These are phyloP conservation scores for Caenorhabditis wallacei DNA, from an alignment of 2,888 invertebrate species.

Conservation along the genomic window DNA sequence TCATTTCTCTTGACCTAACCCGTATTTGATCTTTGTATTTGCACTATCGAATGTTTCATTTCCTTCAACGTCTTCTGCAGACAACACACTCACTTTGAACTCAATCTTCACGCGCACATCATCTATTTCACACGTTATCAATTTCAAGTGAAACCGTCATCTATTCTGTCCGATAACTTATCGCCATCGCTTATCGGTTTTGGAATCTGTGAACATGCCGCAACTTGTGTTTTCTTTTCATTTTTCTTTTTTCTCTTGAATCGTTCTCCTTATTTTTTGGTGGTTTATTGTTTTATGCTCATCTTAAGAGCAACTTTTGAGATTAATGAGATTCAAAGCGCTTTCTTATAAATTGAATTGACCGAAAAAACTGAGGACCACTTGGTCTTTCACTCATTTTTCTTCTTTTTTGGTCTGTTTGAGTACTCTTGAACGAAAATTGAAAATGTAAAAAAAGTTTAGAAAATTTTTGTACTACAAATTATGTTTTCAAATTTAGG, in stretches of 20 bases:
- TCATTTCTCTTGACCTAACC: slow-evolving; percentile 29
- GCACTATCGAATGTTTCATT: slow-evolving; percentile 12
- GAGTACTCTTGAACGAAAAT: background rate
- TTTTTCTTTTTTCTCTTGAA: background rate
- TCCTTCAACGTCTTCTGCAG: slow-evolving; percentile 15
- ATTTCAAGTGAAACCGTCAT: slow-evolving; percentile 30
- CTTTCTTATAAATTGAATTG: slow-evolving; percentile 5
- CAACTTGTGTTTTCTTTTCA: slow-evolving; percentile 2
- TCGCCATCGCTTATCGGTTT: slow-evolving; percentile 34
- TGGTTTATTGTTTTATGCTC: background rate
- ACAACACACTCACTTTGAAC: slow-evolving; percentile 29
- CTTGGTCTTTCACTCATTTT: slow-evolving; percentile 14
- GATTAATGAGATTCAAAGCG: background rate
- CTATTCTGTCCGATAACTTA: slow-evolving; percentile 18
- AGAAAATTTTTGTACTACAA: no score
- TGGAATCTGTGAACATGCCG: slow-evolving; percentile 37
- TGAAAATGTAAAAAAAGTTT: no score
- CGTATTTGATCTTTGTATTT: slow-evolving; percentile 54
- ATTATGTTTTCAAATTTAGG: no score
- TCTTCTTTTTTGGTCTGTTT: background rate
- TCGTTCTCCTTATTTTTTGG: background rate
- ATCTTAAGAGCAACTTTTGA: background rate
- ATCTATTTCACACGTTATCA: slow-evolving; percentile 54
- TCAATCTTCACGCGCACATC: slow-evolving; percentile 35
- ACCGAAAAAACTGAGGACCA: slow-evolving; percentile 3